Percentiles rank a stretch among this genome's conserved stretches.
Conservation (phyloP, 2,797 vertebrate species). For the Tapirus indicus region DNA sequence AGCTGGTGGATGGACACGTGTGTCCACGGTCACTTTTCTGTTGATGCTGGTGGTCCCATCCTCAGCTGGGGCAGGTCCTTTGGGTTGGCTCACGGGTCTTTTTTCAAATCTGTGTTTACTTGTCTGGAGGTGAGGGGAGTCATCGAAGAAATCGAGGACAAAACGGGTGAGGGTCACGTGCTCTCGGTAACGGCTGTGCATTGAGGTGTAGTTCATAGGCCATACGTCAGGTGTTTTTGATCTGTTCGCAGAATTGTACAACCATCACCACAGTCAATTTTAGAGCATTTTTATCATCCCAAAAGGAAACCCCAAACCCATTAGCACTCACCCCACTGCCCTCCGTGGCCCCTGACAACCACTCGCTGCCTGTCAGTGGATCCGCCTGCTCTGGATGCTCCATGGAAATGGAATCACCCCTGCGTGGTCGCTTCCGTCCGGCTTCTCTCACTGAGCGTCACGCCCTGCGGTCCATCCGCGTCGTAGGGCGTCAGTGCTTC, state of each 20-base stretch:
- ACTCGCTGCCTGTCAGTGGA: rapidly evolving
- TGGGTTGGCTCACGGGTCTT: background rate
- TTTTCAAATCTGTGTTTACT: background rate
- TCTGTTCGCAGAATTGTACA: background rate
- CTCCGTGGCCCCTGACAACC: too few species aligned
- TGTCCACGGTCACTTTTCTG: rapidly evolving
- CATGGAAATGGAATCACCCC: background rate
- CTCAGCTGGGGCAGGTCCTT: background rate
- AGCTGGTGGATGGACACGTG: too few species aligned
- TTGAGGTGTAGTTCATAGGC: rapidly evolving
- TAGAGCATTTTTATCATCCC: background rate
- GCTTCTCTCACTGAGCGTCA: background rate
- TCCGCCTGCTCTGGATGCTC: background rate
- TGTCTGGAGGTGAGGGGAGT: background rate
- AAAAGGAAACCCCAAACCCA: background rate
- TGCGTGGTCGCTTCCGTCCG: too few species aligned
- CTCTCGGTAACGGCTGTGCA: background rate
- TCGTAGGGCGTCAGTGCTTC: background rate
- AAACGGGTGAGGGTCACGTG: background rate
- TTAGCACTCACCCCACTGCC: rapidly evolving
- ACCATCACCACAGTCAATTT: rapidly evolving
- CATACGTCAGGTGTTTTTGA: background rate
- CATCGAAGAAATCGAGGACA: background rate
- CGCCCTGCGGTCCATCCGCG: background rate
- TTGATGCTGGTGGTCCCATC: background rate